These are phyloP conservation scores for Monoplex corrugatus DNA, from an alignment of 2,888 invertebrate species.

Conservation along the genomic window DNA sequence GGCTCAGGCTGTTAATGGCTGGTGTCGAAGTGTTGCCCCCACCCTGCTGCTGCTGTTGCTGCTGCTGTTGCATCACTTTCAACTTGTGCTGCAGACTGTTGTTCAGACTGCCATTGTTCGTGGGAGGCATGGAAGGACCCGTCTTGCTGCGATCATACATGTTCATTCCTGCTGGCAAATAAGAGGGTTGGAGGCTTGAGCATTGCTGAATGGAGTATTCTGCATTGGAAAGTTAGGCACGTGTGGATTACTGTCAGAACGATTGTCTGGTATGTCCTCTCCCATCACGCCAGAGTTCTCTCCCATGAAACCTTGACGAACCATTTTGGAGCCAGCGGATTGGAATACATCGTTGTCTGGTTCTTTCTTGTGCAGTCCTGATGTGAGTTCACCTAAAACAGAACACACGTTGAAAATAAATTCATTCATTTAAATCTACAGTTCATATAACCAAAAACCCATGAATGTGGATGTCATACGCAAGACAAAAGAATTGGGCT, in stretches of 20 bases:
- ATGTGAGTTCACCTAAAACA: slow-evolving; percentile 76
- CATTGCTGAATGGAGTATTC: slow-evolving; percentile 81
- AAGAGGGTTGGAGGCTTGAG: slow-evolving; percentile 78
- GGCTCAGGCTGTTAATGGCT: slow-evolving; percentile 64
- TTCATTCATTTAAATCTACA: too few species aligned
- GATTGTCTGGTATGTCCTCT: slow-evolving; percentile 78
- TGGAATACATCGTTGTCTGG: slow-evolving; percentile 72
- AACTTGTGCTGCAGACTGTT: slow-evolving; percentile 83
- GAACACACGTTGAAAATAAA: too few species aligned
- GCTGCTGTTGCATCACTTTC: slow-evolving; percentile 85
- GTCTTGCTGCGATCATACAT: slow-evolving; percentile 75
- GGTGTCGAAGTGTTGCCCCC: slow-evolving; percentile 78
- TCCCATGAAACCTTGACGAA: slow-evolving; percentile 67
- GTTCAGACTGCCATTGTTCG: slow-evolving; percentile 85
- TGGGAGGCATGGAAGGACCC: slow-evolving; percentile 83
- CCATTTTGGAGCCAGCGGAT: slow-evolving; percentile 59
- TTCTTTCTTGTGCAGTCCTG: slow-evolving; percentile 70
- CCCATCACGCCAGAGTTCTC: slow-evolving; percentile 60
- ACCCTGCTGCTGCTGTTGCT: slow-evolving; percentile 85
- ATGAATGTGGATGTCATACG: too few species aligned
- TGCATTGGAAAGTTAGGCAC: slow-evolving; percentile 79
- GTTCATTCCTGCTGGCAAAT: slow-evolving; percentile 60
- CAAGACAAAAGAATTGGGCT: too few species aligned
- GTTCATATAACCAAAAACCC: too few species aligned
- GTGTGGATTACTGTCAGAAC: slow-evolving; percentile 77